Evolutionary conservation across 2,888 invertebrate species (phyloP), one percentile per base, ranked within the genome.

Genomic region (Tinea trinotella): DNA sequence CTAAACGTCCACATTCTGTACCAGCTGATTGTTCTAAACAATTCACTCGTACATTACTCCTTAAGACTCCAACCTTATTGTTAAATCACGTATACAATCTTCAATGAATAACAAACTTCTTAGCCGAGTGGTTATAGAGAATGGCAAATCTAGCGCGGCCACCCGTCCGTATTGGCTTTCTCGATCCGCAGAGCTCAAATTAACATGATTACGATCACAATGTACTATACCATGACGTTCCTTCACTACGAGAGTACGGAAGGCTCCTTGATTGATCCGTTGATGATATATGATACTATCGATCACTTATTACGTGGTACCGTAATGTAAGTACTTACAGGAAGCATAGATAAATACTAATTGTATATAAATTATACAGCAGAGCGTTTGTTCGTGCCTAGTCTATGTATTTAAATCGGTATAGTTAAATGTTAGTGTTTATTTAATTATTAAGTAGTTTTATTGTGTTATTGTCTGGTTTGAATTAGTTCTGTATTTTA

Each of bases 131-230:
- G 9, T 50, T 13, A 13, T 50, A 13, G 46, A 46, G 46, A 17
- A 19, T 19, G 18, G 18, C 15, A 19, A 19, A 46, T 46, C 46
- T 46, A 19, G 12, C 34, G 60, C 57, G 64, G 64, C 71, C 77
- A 76, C 70, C 79, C 76, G 76, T 79, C 78, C 77, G 76, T 76
- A 72, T n/a, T 66, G 71, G 75, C 76, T 81, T 81, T 82, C 80
- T 79, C 49, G 48, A 50, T 50, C 50, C 46, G 46, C 10, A 46
- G 18, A 46, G 19, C 46, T 19, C 46, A 30, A 2, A 30, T 30
- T 66, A 64, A 60, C 64, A 65, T 66, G 60, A 67, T 67, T 62
- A 62, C 44, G 53, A 61, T 58, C 58, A 19, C 30, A 4, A 30
- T 30, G 30, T 30, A 30, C 30, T 30, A 10, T 48, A 18, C 48